Conservation (phyloP, 2,888 invertebrate genomes). For the Spialia ferax region DNA sequence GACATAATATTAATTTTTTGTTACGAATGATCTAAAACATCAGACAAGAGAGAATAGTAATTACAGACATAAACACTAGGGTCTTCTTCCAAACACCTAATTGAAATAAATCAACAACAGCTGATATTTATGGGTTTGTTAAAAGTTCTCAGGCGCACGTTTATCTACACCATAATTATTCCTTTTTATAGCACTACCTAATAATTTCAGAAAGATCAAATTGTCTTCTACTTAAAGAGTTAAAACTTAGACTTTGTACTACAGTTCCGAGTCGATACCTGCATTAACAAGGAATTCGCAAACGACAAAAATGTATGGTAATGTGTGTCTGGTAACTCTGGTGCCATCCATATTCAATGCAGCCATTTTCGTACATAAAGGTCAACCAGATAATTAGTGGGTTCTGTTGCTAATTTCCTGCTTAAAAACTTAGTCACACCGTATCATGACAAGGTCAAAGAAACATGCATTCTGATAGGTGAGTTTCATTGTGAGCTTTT, state of each 20-base stretch:
- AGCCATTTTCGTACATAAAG: slow-evolving; percentile 14
- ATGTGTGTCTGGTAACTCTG: background rate
- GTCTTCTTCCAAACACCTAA: too few relatives aligned
- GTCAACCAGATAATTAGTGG: slow-evolving; percentile 21
- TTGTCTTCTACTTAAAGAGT: background rate
- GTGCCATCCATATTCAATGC: slow-evolving; percentile 15
- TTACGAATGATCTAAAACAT: too few relatives aligned
- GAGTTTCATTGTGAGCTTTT: slow-evolving; percentile 1
- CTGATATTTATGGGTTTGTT: too few relatives aligned
- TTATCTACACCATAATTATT: background rate
- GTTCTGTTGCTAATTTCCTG: slow-evolving; percentile 20
- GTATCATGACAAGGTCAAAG: slow-evolving; percentile 12
- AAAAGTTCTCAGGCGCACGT: too few relatives aligned
- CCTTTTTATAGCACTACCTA: background rate
- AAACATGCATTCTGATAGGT: background rate
- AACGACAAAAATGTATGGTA: background rate
- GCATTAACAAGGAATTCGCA: background rate
- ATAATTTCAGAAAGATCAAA: background rate
- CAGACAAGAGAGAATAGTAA: too few relatives aligned
- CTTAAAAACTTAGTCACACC: slow-evolving; percentile 14
- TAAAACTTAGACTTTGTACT: background rate
- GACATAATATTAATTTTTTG: too few relatives aligned
- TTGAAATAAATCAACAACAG: too few relatives aligned
- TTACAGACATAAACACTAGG: too few relatives aligned
- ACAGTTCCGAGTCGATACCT: background rate